phyloP scores from a whole-genome alignment of 2,888 invertebrate genomes.

The Eulithis prunata region DNA sequence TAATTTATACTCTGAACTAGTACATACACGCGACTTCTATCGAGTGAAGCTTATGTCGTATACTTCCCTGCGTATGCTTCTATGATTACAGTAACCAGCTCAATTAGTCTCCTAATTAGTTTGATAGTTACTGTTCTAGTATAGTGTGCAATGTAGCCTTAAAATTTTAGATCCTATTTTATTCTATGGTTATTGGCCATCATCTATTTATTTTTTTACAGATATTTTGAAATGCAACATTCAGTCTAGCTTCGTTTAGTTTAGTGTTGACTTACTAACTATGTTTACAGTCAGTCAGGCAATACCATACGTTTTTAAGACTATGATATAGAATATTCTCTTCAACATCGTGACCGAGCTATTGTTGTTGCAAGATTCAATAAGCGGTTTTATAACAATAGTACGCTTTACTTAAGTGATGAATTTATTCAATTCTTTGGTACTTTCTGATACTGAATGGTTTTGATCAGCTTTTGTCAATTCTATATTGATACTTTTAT shows the following conservation, averaged over 20 bases:
- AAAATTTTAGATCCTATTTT: too few species aligned
- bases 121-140: too few species aligned
- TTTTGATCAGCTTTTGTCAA: background rate
- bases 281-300: slow-evolving; percentile 5
- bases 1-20: slow-evolving; percentile 62
- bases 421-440: slow-evolving; percentile 6
- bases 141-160: too few species aligned
- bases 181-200: too few species aligned
- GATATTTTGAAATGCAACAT: too few species aligned
- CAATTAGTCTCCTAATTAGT: too few species aligned
- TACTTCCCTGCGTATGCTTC: background rate
- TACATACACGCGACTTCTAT: background rate
- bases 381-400: slow-evolving; percentile 19
- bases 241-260: too few species aligned
- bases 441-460: slow-evolving; percentile 2
- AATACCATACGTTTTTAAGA: slow-evolving; percentile 39
- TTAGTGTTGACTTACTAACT: too few species aligned
- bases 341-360: slow-evolving; percentile 28
- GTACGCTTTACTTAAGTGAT: background rate
- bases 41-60: background rate
- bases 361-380: slow-evolving; percentile 36
- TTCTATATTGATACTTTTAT: too few species aligned
- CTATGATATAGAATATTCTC: slow-evolving; percentile 38
- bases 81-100: too few species aligned
- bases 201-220: too few species aligned